Conservation (phyloP, 1,140 invertebrate genomes). For the Eumaeus atala region DNA sequence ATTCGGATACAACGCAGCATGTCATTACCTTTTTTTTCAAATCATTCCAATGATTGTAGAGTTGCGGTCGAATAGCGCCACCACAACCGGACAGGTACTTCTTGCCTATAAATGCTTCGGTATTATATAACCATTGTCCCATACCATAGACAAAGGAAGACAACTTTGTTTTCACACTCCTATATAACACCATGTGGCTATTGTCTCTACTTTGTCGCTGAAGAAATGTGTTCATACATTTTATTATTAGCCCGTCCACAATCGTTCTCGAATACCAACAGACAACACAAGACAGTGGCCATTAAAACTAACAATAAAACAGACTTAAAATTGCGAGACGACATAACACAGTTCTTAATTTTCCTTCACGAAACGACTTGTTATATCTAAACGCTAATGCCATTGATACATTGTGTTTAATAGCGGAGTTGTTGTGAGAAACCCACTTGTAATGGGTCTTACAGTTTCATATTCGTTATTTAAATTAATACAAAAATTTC, state of each 20-base stretch:
- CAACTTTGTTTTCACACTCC: not conserved
- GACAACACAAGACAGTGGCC: not conserved
- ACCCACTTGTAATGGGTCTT: too few species aligned
- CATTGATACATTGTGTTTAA: not conserved
- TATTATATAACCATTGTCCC: too few species aligned
- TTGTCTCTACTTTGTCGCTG: not conserved
- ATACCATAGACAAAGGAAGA: too few species aligned
- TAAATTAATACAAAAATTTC: too few species aligned
- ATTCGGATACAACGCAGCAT: too few species aligned
- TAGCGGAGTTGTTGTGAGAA: too few species aligned
- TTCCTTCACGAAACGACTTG: conserved; percentile 2
- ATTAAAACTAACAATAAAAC: conserved; percentile 18
- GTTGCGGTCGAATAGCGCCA: too few species aligned
- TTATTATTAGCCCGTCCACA: not conserved
- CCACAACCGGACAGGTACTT: too few species aligned
- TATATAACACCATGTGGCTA: not conserved
- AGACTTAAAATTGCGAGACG: conserved; percentile 12
- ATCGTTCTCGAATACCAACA: not conserved
- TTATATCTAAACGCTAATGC: not conserved
- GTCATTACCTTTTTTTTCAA: too few species aligned
- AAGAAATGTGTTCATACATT: not conserved
- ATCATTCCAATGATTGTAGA: too few species aligned
- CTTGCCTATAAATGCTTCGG: too few species aligned
- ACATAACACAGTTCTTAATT: conserved; percentile 16
- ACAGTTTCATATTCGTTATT: too few species aligned